These are phyloP conservation scores for Pyrrhosoma nymphula DNA, from an alignment of 2,888 invertebrate species.

Conservation along the genomic window DNA sequence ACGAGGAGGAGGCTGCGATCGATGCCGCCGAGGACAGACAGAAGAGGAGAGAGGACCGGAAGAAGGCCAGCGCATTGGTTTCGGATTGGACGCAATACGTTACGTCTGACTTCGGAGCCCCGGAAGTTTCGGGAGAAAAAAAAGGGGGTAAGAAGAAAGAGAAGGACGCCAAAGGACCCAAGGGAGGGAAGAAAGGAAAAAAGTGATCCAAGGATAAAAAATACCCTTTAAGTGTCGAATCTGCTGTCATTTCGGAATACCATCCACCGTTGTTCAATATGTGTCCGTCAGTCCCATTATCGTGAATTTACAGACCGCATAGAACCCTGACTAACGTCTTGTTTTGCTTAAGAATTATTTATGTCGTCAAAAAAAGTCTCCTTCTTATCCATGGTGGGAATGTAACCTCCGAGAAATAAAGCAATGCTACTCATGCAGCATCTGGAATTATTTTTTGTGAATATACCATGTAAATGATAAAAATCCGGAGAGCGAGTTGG, in stretches of 20 bases:
- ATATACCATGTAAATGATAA: too few species aligned
- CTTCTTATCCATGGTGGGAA: neutral
- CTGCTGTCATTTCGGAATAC: neutral
- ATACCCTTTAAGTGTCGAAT: neutral
- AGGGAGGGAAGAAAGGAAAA: neutral
- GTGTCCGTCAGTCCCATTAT: too few species aligned
- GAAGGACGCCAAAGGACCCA: neutral
- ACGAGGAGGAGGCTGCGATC: neutral
- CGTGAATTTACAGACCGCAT: neutral
- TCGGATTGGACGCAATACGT: neutral
- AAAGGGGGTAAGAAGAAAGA: neutral
- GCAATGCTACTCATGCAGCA: neutral
- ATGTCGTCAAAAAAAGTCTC: neutral
- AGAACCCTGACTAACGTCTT: too few species aligned
- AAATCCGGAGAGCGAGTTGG: too few species aligned
- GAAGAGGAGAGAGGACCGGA: constrained; percentile 7
- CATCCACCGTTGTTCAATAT: neutral
- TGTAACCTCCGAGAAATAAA: neutral
- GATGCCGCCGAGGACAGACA: neutral
- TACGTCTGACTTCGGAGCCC: neutral
- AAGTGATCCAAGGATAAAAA: neutral
- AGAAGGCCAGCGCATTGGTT: neutral
- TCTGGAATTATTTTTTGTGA: neutral
- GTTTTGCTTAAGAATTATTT: too few species aligned
- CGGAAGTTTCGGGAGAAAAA: neutral